Base-by-base conservation (phyloP, 2,888 invertebrate species). In the Andrena minutula region DNA sequence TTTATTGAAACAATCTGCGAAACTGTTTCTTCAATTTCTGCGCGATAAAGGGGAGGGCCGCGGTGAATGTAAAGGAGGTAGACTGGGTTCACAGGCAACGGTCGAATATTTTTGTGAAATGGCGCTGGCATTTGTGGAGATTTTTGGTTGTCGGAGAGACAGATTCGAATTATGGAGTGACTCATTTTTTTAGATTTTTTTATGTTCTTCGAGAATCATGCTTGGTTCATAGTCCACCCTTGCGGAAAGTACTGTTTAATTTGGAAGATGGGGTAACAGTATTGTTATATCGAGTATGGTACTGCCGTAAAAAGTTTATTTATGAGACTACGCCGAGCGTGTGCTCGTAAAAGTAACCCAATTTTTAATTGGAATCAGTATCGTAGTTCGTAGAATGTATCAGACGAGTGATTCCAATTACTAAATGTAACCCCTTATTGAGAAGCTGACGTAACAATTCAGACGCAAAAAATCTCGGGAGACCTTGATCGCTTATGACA, bases 401-500 rank as follows among this genome's bases (percentile, higher is more conserved):
- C n/a, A 2, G 16, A 7, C n/a, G 23, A 8, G 5, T 60, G 70
- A 66, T 32, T 60, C 47, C 58, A 23, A 65, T 68, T 41, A 58
- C 30, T 65, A 70, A 78, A 35, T 64, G 69, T 69, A 79, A 69
- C 26, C 23, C 60, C 23, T 30, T 51, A 53, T 53, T 23, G 60
- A 51, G 12, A 41, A 53, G 49, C 32, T 64, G 64, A 70, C 68
- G 61, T 61, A 49, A 61, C 16, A 49, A 32, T 30, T 28, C 63
- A 23, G 12, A 3, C 26, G 53, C 53, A 32, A 71, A 41, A 71
- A 41, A 58, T 61, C 71, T 60, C 51, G 65, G 51, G 70, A 78
- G 58, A 70, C 78, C 78, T 79, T 65, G 78, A 41, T 60, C 76
- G 47, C 51, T 16, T 41, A 30, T 53, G 79, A 51, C 58, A 79